Evolutionary conservation across 2,888 invertebrate species (phyloP), one percentile per base, ranked within the genome.

Genomic region (Horisme vitalbata): DNA sequence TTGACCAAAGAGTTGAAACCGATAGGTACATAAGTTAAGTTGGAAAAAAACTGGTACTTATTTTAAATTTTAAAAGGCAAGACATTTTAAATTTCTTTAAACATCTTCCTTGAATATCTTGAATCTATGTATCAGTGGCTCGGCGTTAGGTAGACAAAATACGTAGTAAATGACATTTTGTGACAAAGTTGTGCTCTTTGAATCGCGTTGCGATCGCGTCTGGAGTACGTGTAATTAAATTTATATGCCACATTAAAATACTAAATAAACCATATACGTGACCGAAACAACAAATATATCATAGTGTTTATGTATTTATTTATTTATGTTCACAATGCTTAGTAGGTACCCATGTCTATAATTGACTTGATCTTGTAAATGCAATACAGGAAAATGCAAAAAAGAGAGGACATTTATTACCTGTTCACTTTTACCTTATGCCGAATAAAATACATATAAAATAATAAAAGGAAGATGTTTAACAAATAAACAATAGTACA

Each of bases 51-150:
- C 31, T 23, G 15, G 4, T 31, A 35, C 2, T 8, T 23, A 23
- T 21, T 12, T 8, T 33, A 12, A 18, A 12, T 12, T 18, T 28
- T 23, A 21, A 47, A 13, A 31, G 47, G 47, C 47, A 48, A 48
- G 47, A 48, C 11, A 36, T 41, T 12, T 33, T 18, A 36, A 12
- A 26, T 15, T 20, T 20, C 35, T 33, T 41, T 30, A 26, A 47
- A 47, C 33, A 41, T 41, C 47, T 47, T 41, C 37, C 41, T 30
- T 43, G n/a, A n/a, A n/a, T n/a, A n/a, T n/a, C n/a, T n/a, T n/a
- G n/a, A n/a, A n/a, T n/a, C n/a, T n/a, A n/a, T n/a, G n/a, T n/a
- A n/a, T n/a, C n/a, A n/a, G n/a, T n/a, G n/a, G n/a, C n/a, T n/a
- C n/a, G n/a, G n/a, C n/a, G n/a, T n/a, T n/a, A n/a, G n/a, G n/a